Evolutionary conservation across 2,797 vertebrate species (phyloP), one percentile per base, ranked within the genome.

Genomic region (Dendrocincla tyrannina): DNA sequence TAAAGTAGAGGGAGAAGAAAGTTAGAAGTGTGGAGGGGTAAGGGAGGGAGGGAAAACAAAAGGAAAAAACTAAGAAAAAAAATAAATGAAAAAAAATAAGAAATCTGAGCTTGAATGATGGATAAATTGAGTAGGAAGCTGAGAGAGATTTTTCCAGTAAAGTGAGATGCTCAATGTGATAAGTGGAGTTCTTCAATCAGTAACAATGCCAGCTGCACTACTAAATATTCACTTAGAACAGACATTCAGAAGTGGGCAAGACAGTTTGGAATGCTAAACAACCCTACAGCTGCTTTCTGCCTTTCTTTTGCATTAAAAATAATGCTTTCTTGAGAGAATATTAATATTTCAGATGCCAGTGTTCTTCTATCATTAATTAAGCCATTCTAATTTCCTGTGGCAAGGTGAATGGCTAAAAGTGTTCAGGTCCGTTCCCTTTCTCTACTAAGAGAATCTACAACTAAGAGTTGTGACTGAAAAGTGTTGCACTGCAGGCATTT

Each of bases 101-200:
- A 87, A 78, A 69, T 86, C 37, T 94, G 58, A 92, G 46, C 28
- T 92, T 84, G 30, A 15, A 55, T 94, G 39, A 67, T 60, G 69
- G 30, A 66, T 79, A 91, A 90, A 92, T 92, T 44, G 41, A 66
- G 44, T 60, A 92, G 49, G 86, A 97, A 95, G 58, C 53, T 85
- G 28, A 72, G 52, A 95, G 58, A 83, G 32, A 86, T 50, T 93
- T 93, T 95, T 96, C 72, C 80, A 94, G 89, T 76, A 93, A 96
- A 95, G 59, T 47, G 76, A 95, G 50, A 79, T 84, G 28, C 53
- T 96, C 86, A 55, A 1, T 87, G 25, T 46, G 80, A 52, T 85
- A 91, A 97, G 44, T 91, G 77, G 88, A 93, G 32, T 91, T 93
- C 83, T 97, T 97, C 83, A 96, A 91, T 96, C 93, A 96, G 84